A percentile compares a stretch with the other conserved stretches of the same genome.
Conservation (phyloP, 2,113 vertebrate species). For the Menura novaehollandiae region DNA sequence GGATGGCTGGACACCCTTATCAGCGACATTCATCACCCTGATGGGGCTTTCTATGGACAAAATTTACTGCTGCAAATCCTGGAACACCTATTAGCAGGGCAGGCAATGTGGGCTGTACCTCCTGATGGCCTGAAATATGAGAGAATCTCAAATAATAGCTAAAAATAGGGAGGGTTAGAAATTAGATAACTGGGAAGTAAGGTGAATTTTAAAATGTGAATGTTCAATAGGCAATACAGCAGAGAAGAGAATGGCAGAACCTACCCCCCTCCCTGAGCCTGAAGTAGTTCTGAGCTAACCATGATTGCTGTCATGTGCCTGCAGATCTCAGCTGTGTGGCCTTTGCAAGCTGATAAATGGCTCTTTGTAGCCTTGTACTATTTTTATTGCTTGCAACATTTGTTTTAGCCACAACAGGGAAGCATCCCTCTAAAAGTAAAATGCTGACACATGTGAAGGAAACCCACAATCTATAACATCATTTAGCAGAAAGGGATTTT, state of each 20-base stretch:
- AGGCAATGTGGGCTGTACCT: not conserved
- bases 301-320: not conserved
- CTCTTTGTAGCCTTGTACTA: not conserved
- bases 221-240: not conserved
- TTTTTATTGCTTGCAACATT: not conserved
- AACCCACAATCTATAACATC: not conserved
- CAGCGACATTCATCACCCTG: rapidly evolving
- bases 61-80: not conserved
- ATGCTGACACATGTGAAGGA: not conserved
- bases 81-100: not conserved
- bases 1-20: not conserved
- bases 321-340: not conserved
- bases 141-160: not conserved
- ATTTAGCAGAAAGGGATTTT: conserved; percentile 23
- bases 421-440: conserved; percentile 14
- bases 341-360: not conserved
- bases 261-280: not conserved
- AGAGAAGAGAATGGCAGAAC: not conserved
- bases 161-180: not conserved
- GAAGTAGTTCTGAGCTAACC: not conserved
- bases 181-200: not conserved
- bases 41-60: not conserved
- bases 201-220: not conserved
- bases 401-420: conserved; percentile 2
- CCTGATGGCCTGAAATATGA: not conserved